A percentile compares a stretch with the other conserved stretches of the same genome.
phyloP scores from a whole-genome alignment of 2,888 invertebrate species.

The Drepanosiphum platanoidis region DNA sequence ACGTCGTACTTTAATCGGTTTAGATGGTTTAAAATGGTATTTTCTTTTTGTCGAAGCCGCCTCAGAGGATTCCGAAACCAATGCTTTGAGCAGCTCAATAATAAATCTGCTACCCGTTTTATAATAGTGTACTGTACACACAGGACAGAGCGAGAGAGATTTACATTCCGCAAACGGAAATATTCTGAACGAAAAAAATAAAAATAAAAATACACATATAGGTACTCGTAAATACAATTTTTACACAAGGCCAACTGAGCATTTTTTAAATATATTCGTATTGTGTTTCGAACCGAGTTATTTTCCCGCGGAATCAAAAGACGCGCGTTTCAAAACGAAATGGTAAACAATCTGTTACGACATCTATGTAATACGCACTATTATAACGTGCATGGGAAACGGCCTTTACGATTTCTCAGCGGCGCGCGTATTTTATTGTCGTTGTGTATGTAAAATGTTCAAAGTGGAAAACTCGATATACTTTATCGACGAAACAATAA shows the following conservation, averaged over 20 bases:
- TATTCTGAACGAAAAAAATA: not conserved
- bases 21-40: conserved; percentile 53
- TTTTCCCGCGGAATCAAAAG: conserved; percentile 36
- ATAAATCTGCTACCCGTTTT: conserved; percentile 50
- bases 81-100: conserved; percentile 25
- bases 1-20: conserved; percentile 50
- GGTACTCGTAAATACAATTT: conserved; percentile 18
- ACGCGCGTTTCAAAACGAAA: not conserved
- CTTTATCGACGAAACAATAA: too few relatives aligned
- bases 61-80: conserved; percentile 38
- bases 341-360: not conserved
- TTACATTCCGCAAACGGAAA: conserved; percentile 45
- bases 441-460: too few relatives aligned
- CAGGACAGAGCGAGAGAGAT: too few relatives aligned
- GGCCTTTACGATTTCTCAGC: not conserved
- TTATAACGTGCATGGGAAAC: not conserved
- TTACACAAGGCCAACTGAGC: conserved; percentile 16
- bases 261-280: conserved; percentile 45
- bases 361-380: not conserved
- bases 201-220: too few relatives aligned
- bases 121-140: too few relatives aligned
- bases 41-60: conserved; percentile 53
- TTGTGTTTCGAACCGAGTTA: conserved; percentile 33
- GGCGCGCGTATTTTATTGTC: not conserved
- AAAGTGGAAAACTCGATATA: too few relatives aligned